Evolutionary conservation across 2,797 vertebrate species (phyloP).

Genomic region (Coracias cyanogaster): DNA sequence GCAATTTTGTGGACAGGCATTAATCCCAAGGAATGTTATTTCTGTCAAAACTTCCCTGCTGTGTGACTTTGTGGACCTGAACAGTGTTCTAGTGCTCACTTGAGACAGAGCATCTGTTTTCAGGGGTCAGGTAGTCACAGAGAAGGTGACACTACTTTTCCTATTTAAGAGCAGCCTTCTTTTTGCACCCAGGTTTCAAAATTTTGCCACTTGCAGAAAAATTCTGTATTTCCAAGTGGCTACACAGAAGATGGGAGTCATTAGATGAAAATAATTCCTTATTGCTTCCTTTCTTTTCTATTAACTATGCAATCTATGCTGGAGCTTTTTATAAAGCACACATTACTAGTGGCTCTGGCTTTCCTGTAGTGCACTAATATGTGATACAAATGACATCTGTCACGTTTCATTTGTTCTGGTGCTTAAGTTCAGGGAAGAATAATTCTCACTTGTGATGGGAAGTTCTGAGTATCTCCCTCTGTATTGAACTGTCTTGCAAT

Average conservation of each 20-base stretch:
- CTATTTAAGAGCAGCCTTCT: background rate
- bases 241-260: background rate
- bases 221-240: background rate
- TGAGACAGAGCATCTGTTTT: background rate
- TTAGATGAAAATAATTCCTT: background rate
- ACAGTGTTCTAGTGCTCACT: background rate
- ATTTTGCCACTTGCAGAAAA: background rate
- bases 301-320: background rate
- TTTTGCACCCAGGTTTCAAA: background rate
- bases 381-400: constrained; percentile 36
- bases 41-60: background rate
- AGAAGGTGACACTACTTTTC: background rate
- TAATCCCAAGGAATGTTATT: background rate
- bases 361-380: constrained; percentile 6
- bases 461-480: background rate
- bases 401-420: constrained; percentile 41
- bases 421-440: background rate
- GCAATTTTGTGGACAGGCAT: background rate
- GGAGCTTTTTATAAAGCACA: background rate
- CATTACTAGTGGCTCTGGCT: background rate
- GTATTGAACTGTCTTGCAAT: background rate
- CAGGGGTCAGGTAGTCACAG: background rate
- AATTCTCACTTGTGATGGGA: background rate
- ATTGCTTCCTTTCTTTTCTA: background rate
- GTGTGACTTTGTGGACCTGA: background rate